A percentile compares a stretch with the other conserved stretches of the same genome.
Conservation (phyloP, 30 jellyfish, hydroid and myxozoan species). For the Mastigias papua region DNA sequence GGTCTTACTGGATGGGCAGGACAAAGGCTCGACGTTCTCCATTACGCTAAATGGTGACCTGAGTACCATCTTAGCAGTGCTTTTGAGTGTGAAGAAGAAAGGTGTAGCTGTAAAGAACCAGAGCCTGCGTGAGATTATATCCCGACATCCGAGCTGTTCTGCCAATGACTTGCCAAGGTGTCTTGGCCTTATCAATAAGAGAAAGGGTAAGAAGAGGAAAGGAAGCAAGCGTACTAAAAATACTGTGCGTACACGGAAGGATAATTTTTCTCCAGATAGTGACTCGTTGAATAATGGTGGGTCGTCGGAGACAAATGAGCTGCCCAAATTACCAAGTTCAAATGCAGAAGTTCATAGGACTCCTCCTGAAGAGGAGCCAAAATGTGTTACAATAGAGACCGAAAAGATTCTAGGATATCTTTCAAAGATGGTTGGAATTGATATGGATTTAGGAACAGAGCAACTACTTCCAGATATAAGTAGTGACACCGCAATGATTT, state of each 20-base stretch:
- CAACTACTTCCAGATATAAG: neutral
- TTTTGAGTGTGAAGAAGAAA: neutral
- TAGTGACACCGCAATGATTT: too few relatives aligned
- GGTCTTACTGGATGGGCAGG: neutral
- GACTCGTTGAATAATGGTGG: constrained; percentile 1
- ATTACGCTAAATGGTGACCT: constrained; percentile 35
- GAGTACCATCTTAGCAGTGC: constrained; percentile 6
- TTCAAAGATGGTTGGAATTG: constrained; percentile 7
- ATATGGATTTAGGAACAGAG: neutral
- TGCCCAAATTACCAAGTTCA: neutral
- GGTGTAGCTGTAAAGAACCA: constrained; percentile 1
- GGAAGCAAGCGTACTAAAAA: too few relatives aligned
- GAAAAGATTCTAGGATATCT: constrained; percentile 31
- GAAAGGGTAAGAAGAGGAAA: neutral
- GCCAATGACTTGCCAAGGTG: neutral
- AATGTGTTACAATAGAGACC: neutral
- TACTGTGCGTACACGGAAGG: too few relatives aligned
- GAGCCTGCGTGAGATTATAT: constrained; percentile 3
- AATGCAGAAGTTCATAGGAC: neutral
- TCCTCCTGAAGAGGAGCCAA: neutral
- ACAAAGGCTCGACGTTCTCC: neutral
- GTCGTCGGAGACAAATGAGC: neutral
- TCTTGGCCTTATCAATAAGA: neutral
- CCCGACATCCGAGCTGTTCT: neutral
- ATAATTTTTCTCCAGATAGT: neutral